Percentiles rank a stretch among this genome's conserved stretches.
Evolutionary conservation across 92 coral and sea anemone genomes (phyloP).

Genomic region (Porites rus): DNA sequence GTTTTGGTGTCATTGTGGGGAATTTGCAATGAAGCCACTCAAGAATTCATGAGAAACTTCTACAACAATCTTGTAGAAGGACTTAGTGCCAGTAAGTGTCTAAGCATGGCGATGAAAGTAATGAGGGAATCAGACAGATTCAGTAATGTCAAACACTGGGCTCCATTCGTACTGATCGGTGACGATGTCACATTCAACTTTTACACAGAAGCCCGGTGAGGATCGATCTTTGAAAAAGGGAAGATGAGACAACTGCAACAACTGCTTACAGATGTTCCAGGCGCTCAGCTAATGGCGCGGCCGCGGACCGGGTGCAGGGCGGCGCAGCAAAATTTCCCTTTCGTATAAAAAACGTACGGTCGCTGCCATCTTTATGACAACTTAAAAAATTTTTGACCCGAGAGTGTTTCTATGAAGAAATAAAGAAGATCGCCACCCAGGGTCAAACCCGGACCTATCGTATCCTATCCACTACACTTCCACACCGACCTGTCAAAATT

Average conservation of each 20-base stretch:
- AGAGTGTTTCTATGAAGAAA: no score
- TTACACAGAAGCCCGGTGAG: neutral
- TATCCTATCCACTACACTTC: no score
- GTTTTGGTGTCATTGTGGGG: slow-evolving; percentile 22
- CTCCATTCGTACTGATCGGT: slow-evolving; percentile 21
- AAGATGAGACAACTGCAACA: neutral
- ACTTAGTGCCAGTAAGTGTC: neutral
- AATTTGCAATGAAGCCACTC: slow-evolving; percentile 15
- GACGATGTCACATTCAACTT: slow-evolving; percentile 12
- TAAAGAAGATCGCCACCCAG: no score
- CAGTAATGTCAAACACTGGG: neutral
- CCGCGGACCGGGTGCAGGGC: no score
- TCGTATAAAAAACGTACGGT: no score
- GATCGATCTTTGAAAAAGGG: neutral
- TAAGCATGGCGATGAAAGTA: slow-evolving; percentile 14
- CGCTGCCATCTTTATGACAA: no score
- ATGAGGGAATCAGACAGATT: slow-evolving; percentile 17
- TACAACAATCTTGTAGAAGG: neutral
- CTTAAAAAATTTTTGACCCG: no score
- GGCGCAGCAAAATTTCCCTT: no score
- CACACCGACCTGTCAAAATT: no score
- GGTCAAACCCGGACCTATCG: no score
- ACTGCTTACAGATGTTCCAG: no score
- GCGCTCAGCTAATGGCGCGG: no score
- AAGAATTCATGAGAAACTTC: slow-evolving; percentile 7